Conservation (phyloP, 1,140 invertebrate genomes). For the Drosophila oshimai region DNA sequence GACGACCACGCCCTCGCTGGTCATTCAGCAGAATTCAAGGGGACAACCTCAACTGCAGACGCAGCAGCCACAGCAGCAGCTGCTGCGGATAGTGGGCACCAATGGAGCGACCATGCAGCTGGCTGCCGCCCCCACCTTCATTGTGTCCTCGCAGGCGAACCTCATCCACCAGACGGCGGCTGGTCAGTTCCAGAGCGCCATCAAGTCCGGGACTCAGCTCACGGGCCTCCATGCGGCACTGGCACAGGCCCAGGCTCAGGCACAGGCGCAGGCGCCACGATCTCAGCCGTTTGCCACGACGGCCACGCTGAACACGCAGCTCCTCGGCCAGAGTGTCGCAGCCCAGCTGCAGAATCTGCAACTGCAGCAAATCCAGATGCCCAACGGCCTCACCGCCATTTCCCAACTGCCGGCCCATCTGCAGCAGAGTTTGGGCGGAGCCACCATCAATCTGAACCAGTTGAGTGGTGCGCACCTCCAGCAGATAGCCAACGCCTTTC, state of each 20-base stretch:
- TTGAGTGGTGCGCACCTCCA: slow-evolving; percentile 75
- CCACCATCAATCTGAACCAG: slow-evolving; percentile 81
- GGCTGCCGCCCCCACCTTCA: slow-evolving; percentile 81
- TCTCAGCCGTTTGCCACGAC: slow-evolving; percentile 81
- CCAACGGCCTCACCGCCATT: slow-evolving; percentile 75
- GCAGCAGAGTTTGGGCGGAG: slow-evolving; percentile 71
- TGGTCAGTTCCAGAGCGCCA: slow-evolving; percentile 73
- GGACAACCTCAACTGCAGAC: slow-evolving; percentile 75
- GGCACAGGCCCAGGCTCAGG: slow-evolving; percentile 66
- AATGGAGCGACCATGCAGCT: slow-evolving; percentile 84
- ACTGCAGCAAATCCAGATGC: slow-evolving; percentile 82
- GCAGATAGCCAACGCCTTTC: slow-evolving; percentile 78
- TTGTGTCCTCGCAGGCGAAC: slow-evolving; percentile 82
- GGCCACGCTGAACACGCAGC: slow-evolving; percentile 77
- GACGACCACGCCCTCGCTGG: slow-evolving; percentile 82
- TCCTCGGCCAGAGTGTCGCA: slow-evolving; percentile 76
- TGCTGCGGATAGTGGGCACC: slow-evolving; percentile 83
- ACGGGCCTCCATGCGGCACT: slow-evolving; percentile 75
- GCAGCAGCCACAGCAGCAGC: slow-evolving; percentile 83
- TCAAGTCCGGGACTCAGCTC: slow-evolving; percentile 67
- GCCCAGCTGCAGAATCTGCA: slow-evolving; percentile 80
- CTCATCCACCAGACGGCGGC: slow-evolving; percentile 79
- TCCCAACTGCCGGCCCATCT: slow-evolving; percentile 78
- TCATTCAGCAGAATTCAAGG: slow-evolving; percentile 80
- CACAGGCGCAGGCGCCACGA: slow-evolving; percentile 75